These are phyloP conservation scores for Gephyroberyx darwinii DNA, from an alignment of 2,797 vertebrate genomes.

Conservation along the genomic window DNA sequence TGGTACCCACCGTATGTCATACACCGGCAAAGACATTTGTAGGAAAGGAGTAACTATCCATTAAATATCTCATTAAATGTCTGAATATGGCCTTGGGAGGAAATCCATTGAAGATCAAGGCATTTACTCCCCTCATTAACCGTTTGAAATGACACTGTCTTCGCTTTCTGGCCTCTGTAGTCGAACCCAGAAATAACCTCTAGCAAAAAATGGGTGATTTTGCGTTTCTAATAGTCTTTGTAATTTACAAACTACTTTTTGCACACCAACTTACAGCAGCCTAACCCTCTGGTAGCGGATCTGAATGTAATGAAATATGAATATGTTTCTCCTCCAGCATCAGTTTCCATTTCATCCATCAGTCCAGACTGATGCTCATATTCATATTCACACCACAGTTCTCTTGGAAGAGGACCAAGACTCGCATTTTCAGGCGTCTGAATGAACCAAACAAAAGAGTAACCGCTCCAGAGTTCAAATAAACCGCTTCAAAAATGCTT, in stretches of 20 bases:
- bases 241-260: neutral
- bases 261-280: neutral
- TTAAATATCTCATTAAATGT: constrained; percentile 60
- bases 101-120: constrained; percentile 30
- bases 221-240: neutral
- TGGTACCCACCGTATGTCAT: constrained; percentile 21
- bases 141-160: constrained; percentile 27
- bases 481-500: no score
- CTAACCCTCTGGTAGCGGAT: neutral
- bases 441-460: no score
- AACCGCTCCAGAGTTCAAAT: no score
- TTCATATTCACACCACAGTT: no score
- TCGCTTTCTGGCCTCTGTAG: constrained; percentile 23
- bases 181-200: constrained; percentile 18
- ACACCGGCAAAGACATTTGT: constrained; percentile 17
- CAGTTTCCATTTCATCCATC: constrained; percentile 12
- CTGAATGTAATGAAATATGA: constrained; percentile 4
- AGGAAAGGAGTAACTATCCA: constrained; percentile 19
- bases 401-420: no score
- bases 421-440: no score
- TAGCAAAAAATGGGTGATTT: neutral
- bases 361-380: no score
- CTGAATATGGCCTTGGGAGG: constrained; percentile 30
- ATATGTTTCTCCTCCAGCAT: neutral
- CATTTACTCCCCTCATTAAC: constrained; percentile 51